Evolutionary conservation across 2,888 invertebrate species (phyloP).

Genomic region (Lycophotia porphyrea): DNA sequence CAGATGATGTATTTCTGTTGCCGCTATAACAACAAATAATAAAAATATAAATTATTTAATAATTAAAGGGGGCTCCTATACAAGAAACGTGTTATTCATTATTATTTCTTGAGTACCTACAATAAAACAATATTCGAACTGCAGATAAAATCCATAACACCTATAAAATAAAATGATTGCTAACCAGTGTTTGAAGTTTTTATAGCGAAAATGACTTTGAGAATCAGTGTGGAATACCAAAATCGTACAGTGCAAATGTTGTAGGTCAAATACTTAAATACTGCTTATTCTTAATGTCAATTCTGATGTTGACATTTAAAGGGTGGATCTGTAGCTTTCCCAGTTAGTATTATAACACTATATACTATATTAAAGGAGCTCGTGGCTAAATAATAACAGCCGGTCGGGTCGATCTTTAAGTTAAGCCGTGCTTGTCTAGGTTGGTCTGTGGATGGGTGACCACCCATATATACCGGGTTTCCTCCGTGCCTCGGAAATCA

Average conservation of each 20-base stretch:
- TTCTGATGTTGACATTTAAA: constrained; percentile 40
- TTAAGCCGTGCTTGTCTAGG: too few species aligned
- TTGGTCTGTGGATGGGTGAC: too few species aligned
- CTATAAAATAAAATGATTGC: background rate
- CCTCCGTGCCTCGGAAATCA: too few species aligned
- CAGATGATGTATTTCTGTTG: too few species aligned
- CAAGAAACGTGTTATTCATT: too few species aligned
- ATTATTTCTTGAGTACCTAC: background rate
- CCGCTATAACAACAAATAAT: too few species aligned
- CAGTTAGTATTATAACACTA: background rate
- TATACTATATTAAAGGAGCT: too few species aligned
- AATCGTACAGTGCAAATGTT: background rate
- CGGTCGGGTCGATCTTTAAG: too few species aligned
- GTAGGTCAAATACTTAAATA: constrained; percentile 13
- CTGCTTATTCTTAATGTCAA: constrained; percentile 36
- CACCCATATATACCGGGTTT: too few species aligned
- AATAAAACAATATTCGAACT: background rate
- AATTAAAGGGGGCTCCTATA: too few species aligned
- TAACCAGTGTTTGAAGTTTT: background rate
- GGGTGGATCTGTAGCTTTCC: constrained; percentile 15
- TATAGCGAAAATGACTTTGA: background rate
- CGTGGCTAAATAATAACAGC: too few species aligned
- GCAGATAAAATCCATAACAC: background rate
- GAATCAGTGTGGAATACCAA: background rate
- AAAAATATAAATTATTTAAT: too few species aligned